Conservation (phyloP, 2,797 vertebrate species). For the Staurois parvus region DNA sequence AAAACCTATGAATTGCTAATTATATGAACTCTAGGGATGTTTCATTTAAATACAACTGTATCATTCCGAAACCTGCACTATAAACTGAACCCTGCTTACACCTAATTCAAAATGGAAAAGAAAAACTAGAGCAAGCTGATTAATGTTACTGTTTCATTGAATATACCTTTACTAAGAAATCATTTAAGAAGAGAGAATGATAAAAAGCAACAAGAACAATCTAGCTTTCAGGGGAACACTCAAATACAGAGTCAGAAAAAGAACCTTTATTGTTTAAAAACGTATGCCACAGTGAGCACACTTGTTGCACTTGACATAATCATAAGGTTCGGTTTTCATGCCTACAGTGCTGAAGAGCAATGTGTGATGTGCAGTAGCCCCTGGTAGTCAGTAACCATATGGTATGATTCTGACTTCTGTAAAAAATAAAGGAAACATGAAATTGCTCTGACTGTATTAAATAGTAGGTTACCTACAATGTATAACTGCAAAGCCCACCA, state of each 20-base stretch:
- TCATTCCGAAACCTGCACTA: constrained; percentile 27
- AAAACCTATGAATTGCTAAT: constrained; percentile 54
- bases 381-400: background rate
- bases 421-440: background rate
- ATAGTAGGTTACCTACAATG: background rate
- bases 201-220: background rate
- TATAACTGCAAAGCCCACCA: background rate
- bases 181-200: constrained; percentile 25
- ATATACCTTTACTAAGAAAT: constrained; percentile 21
- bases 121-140: constrained; percentile 49
- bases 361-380: background rate
- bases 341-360: background rate
- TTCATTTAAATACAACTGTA: constrained; percentile 44
- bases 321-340: background rate
- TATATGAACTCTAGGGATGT: constrained; percentile 40
- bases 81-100: constrained; percentile 42
- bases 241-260: background rate
- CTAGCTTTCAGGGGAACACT: constrained; percentile 24
- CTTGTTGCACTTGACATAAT: background rate
- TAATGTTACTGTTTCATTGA: constrained; percentile 22
- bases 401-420: background rate
- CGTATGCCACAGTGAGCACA: background rate
- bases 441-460: background rate
- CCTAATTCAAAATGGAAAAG: constrained; percentile 31
- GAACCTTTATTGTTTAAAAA: constrained; percentile 13